A percentile compares a stretch with the other conserved stretches of the same genome.
phyloP scores from a whole-genome alignment of 2,888 invertebrate species.

The Lissonota sp. region DNA sequence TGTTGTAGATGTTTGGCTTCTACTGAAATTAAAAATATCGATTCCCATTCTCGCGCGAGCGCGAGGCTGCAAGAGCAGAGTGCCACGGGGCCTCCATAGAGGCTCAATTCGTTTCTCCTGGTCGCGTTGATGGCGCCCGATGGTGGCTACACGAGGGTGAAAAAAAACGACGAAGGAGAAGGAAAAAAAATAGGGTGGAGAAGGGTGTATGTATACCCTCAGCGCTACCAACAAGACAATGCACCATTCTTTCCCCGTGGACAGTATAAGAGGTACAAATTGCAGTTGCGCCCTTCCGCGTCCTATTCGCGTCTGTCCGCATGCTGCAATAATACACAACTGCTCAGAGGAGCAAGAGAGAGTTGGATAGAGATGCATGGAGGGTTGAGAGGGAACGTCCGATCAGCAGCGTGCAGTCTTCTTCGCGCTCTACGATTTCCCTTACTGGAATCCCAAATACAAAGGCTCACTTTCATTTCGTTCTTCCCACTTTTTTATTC shows the following conservation, averaged over 20 bases:
- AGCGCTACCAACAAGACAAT: conserved; percentile 81
- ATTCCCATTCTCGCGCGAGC: conserved; percentile 80
- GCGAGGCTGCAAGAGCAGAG: neutral
- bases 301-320: conserved; percentile 66
- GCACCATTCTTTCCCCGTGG: conserved; percentile 82
- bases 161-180: no score
- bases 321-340: conserved; percentile 62
- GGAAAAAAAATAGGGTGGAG: neutral
- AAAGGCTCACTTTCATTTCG: conserved; percentile 84
- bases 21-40: conserved; percentile 84
- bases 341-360: conserved; percentile 27
- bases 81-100: conserved; percentile 77
- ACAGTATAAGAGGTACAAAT: conserved; percentile 83
- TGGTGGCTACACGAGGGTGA: neutral
- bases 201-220: conserved; percentile 69
- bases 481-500: conserved; percentile 70
- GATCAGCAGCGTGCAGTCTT: conserved; percentile 63
- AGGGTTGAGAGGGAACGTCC: conserved; percentile 45
- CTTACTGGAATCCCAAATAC: conserved; percentile 72
- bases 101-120: conserved; percentile 81
- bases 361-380: conserved; percentile 38
- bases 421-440: conserved; percentile 39
- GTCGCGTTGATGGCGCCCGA: conserved; percentile 1
- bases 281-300: conserved; percentile 78
- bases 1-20: conserved; percentile 81